Evolutionary conservation across 2,797 vertebrate genomes (phyloP).

Genomic region (Megaceryle alcyon): DNA sequence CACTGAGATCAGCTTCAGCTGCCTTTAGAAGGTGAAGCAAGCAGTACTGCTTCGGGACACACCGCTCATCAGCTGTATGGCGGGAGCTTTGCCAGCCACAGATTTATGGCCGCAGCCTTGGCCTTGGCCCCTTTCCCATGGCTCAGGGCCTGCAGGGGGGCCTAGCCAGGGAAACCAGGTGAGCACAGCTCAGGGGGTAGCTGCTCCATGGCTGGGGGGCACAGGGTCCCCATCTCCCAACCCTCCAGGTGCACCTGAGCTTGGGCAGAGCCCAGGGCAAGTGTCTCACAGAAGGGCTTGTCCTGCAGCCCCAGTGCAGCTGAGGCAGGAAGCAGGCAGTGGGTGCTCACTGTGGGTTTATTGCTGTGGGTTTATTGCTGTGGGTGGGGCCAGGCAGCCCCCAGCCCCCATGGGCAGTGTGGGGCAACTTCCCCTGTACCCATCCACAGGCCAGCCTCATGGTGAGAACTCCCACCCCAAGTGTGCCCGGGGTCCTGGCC

Average conservation of each 20-base stretch:
- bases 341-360: neutral
- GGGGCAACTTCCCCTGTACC: too few species aligned
- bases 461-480: neutral
- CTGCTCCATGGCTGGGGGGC: neutral
- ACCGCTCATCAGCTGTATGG: too few species aligned
- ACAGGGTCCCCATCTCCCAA: too few species aligned
- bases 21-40: too few species aligned
- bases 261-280: neutral
- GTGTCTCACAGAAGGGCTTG: too few species aligned
- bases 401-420: too few species aligned
- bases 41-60: too few species aligned
- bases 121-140: slow-evolving; percentile 72
- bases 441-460: too few species aligned
- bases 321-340: too few species aligned
- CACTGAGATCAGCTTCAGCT: too few species aligned
- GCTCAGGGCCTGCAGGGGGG: slow-evolving; percentile 29
- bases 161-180: neutral
- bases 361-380: neutral
- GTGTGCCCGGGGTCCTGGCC: neutral
- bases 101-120: slow-evolving; percentile 87
- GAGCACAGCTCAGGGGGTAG: neutral
- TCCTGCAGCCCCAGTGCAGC: neutral
- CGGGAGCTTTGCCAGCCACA: neutral
- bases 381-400: neutral
- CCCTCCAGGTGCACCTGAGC: neutral